Conservation (phyloP, 2,797 vertebrate genomes). For the Neosilurus hyrtlii region DNA sequence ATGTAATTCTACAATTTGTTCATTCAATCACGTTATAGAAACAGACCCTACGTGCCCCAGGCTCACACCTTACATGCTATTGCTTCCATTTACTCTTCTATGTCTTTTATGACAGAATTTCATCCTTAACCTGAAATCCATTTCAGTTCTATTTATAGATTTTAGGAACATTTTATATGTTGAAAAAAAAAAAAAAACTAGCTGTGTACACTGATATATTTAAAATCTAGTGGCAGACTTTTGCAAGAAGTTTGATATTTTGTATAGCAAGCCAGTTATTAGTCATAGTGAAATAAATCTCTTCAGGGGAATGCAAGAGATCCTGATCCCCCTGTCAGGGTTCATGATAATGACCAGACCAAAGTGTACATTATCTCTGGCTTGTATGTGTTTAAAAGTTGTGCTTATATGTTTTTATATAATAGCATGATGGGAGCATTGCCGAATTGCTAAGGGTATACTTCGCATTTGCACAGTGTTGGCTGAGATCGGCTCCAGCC, state of each 20-base stretch:
- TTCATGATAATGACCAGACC: no score
- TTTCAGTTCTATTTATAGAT: slow-evolving; percentile 27
- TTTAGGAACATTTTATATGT: slow-evolving; percentile 31
- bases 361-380: no score
- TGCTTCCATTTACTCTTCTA: slow-evolving; percentile 30
- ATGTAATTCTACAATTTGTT: background rate
- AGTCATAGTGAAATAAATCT: no score
- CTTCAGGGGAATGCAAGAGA: no score
- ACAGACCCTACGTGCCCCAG: background rate
- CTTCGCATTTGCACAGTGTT: no score
- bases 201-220: slow-evolving; percentile 39
- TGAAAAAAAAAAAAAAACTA: background rate
- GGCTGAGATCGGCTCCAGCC: no score
- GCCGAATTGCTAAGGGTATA: no score
- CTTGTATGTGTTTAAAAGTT: no score
- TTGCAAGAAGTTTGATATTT: slow-evolving; percentile 23
- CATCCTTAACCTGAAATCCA: slow-evolving; percentile 9
- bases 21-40: slow-evolving; percentile 8
- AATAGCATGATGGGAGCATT: no score
- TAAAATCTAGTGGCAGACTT: slow-evolving; percentile 40
- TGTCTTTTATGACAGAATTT: slow-evolving; percentile 22
- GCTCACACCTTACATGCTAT: slow-evolving; percentile 14
- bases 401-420: no score
- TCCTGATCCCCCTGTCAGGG: no score
- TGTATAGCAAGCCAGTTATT: no score